Evolutionary conservation across 2,888 invertebrate genomes (phyloP), one percentile per base, ranked within the genome.

Genomic region (Boloria selene): DNA sequence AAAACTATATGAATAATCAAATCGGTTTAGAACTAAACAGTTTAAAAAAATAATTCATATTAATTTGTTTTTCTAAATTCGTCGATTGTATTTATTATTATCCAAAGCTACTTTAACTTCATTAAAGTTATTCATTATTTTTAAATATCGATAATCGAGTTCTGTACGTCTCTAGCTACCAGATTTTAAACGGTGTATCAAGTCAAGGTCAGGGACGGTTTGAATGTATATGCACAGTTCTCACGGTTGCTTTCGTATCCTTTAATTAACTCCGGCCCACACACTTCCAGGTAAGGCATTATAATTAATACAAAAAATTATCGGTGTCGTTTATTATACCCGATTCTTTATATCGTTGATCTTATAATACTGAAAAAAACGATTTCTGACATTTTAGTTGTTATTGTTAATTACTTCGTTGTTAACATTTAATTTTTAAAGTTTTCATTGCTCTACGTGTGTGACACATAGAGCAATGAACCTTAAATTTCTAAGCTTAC

Each of bases 221-320:
- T 55, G 62, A 47, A 60, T 61, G 67, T 16, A 63, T 59, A 63
- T 59, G 54, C 49, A 52, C 51, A 49, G 64, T 71, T 74, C 75
- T 73, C 72, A 72, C 72, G 73, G 67, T 63, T 63, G 67, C 64
- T 73, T 50, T 75, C 67, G 70, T 72, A 74, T 73, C 75, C 74
- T 77, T 75, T 77, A 78, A 78, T 78, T 76, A 74, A 72, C 64
- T 69, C 65, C 51, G 52, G 65, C 53, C 70, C 65, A 61, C 65
- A 60, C 22, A 53, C 54, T 65, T 65, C 68, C 59, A 47, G 68
- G 60, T 60, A 51, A 61, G 18, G 61, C 42, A 65, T 70, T 63
- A 66, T 66, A 45, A 56, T 56, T 45, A 45, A 56, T 56, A 26
- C 7, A 16, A 38, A 38, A 38, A 10, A 10, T 45, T 26, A 56